Percentiles rank a stretch among this genome's conserved stretches.
These are phyloP conservation scores for Trichechus manatus DNA, from an alignment of 2,113 vertebrate species.

Conservation along the genomic window DNA sequence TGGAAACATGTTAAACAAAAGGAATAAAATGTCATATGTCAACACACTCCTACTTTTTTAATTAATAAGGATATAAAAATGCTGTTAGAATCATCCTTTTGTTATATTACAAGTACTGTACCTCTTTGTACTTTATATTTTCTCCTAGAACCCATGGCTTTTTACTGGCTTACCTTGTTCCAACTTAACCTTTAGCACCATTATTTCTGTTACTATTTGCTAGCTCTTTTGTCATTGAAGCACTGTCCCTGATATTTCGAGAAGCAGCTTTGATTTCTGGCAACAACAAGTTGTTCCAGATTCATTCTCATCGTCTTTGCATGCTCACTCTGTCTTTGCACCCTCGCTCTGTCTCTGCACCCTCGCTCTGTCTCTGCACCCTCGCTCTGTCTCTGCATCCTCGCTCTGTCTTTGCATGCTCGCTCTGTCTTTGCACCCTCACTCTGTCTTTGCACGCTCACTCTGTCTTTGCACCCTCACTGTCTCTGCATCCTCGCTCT, in stretches of 20 bases:
- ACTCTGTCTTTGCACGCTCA: no score
- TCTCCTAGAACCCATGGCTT: neutral
- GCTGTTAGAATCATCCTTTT: neutral
- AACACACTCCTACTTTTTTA: neutral
- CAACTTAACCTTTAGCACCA: neutral
- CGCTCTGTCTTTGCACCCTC: no score
- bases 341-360: no score
- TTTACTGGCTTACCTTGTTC: neutral
- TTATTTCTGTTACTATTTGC: neutral
- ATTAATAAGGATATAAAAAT: neutral
- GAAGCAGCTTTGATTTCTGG: constrained; percentile 36
- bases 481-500: no score
- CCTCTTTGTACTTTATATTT: neutral
- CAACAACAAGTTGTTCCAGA: neutral
- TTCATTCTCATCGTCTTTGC: neutral
- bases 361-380: no score
- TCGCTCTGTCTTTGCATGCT: no score
- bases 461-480: no score
- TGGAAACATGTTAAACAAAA: neutral
- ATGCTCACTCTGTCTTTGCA: no score
- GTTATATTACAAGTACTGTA: neutral
- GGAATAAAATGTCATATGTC: neutral
- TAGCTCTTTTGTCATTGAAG: constrained; percentile 6
- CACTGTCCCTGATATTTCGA: neutral
- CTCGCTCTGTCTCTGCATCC: no score